phyloP scores from a whole-genome alignment of 2,797 vertebrate species.

The Oreonectes daqikongensis region DNA sequence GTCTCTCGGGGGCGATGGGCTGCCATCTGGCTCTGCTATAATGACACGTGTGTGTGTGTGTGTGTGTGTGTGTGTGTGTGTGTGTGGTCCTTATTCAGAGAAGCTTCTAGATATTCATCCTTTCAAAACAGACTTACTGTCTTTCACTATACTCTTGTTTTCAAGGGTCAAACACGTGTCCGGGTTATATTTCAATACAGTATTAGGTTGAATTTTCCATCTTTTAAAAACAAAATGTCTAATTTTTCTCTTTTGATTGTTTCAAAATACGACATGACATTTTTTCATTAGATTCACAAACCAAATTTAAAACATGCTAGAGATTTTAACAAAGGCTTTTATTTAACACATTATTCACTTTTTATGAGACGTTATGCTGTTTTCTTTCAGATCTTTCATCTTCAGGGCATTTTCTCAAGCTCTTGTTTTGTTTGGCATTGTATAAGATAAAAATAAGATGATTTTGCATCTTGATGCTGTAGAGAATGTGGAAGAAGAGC shows the following conservation, averaged over 20 bases:
- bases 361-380: not conserved
- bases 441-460: not conserved
- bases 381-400: not conserved
- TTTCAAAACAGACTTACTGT: not conserved
- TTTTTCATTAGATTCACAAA: not conserved
- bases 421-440: not conserved
- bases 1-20: conserved; percentile 62
- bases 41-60: conserved; percentile 66
- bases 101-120: not conserved
- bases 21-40: conserved; percentile 74
- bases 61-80: conserved; percentile 27
- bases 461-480: not conserved
- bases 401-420: not conserved
- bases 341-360: not conserved
- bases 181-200: not conserved
- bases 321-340: not conserved
- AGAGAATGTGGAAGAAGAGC: not conserved
- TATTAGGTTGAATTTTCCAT: not conserved
- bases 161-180: not conserved
- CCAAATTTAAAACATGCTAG: not conserved
- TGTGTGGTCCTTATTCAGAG: conserved; percentile 2
- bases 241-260: not conserved
- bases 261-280: too few relatives aligned
- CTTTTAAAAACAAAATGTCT: too few relatives aligned
- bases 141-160: not conserved